These are phyloP conservation scores for Lamproptera curius DNA, from an alignment of 2,888 invertebrate genomes.

Conservation along the genomic window DNA sequence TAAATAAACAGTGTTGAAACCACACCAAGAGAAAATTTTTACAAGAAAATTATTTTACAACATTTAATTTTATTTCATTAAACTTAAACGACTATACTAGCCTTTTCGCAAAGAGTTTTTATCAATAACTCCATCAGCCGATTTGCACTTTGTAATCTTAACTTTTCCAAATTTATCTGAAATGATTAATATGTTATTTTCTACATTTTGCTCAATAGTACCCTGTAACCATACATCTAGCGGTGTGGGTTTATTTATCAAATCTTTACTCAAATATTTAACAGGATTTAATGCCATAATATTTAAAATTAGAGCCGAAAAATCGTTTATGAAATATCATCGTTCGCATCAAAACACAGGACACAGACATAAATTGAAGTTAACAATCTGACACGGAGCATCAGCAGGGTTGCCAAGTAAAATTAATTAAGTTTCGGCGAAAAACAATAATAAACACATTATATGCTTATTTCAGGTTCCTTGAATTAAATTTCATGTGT, in stretches of 20 bases:
- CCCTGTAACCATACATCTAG: slow-evolving; percentile 69
- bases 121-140: slow-evolving; percentile 58
- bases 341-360: too few relatives aligned
- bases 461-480: too few relatives aligned
- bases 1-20: not conserved
- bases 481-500: too few relatives aligned
- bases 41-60: not conserved
- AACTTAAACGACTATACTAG: slow-evolving; percentile 25
- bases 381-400: too few relatives aligned
- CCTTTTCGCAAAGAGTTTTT: slow-evolving; percentile 57
- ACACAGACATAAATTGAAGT: too few relatives aligned
- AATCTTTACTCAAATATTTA: slow-evolving; percentile 57
- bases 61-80: not conserved
- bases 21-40: not conserved
- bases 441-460: too few relatives aligned
- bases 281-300: slow-evolving; percentile 49
- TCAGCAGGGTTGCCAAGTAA: too few relatives aligned
- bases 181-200: slow-evolving; percentile 62
- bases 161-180: slow-evolving; percentile 57
- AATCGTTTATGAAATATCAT: too few relatives aligned
- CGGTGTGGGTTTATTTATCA: slow-evolving; percentile 50
- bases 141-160: slow-evolving; percentile 64
- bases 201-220: slow-evolving; percentile 67
- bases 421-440: too few relatives aligned
- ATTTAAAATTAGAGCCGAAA: not conserved